Evolutionary conservation across 2,888 invertebrate species (phyloP).

Genomic region (Scrobipalpa atriplicella): DNA sequence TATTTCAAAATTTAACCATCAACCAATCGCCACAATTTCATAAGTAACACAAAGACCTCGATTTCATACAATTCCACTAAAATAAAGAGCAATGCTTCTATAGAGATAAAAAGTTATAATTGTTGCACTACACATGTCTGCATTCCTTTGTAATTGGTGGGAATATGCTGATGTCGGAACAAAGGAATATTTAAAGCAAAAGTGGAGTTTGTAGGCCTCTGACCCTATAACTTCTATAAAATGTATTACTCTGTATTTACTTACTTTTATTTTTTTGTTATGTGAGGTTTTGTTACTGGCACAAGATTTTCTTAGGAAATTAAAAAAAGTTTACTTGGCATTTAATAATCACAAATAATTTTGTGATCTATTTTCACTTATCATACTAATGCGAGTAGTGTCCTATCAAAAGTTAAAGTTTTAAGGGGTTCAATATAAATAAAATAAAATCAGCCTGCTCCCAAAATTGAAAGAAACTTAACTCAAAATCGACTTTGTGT

Average conservation of each 20-base stretch:
- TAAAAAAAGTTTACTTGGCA: no score
- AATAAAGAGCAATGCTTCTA: slow-evolving; percentile 22
- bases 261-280: not conserved
- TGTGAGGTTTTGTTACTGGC: not conserved
- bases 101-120: not conserved
- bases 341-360: no score
- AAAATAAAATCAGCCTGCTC: no score
- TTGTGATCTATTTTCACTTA: no score
- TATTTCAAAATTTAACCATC: not conserved
- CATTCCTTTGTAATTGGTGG: slow-evolving; percentile 24
- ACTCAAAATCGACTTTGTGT: no score
- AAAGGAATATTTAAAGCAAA: slow-evolving; percentile 29
- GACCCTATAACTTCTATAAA: slow-evolving; percentile 23
- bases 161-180: slow-evolving; percentile 23
- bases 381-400: no score
- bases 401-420: no score
- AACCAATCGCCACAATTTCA: not conserved
- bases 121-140: slow-evolving; percentile 10
- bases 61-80: slow-evolving; percentile 14
- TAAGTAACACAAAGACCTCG: slow-evolving; percentile 1
- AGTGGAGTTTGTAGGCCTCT: slow-evolving; percentile 23
- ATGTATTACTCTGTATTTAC: slow-evolving; percentile 6
- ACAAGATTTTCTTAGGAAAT: no score
- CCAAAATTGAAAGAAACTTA: no score
- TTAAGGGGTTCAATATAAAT: no score